phyloP scores from a whole-genome alignment of 2,888 invertebrate genomes.

The Mongoloraphidia duomilia region DNA sequence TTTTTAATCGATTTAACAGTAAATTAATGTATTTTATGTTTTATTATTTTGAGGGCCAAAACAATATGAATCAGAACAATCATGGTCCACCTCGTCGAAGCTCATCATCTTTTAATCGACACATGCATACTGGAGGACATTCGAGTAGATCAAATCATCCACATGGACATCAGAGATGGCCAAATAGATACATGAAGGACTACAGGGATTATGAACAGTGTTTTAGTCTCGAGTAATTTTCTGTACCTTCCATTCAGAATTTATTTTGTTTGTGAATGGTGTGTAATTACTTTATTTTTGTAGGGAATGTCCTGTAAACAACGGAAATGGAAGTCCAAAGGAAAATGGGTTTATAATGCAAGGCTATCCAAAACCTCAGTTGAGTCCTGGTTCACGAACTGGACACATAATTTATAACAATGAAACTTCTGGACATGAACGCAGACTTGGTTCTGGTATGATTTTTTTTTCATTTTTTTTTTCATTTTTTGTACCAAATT shows the following conservation, averaged over 20 bases:
- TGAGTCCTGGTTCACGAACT: conserved; percentile 27
- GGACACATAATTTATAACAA: conserved; percentile 26
- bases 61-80: conserved; percentile 28
- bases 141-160: conserved; percentile 25
- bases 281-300: conserved; percentile 6
- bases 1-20: background rate
- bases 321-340: conserved; percentile 27
- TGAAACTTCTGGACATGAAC: conserved; percentile 24
- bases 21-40: too few relatives aligned
- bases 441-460: background rate
- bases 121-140: conserved; percentile 25
- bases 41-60: too few relatives aligned
- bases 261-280: too few relatives aligned
- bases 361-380: conserved; percentile 29
- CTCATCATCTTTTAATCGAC: conserved; percentile 26
- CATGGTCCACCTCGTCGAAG: conserved; percentile 28
- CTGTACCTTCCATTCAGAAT: background rate
- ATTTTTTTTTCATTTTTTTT: background rate
- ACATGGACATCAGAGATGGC: conserved; percentile 28
- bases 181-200: conserved; percentile 29
- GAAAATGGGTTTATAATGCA: conserved; percentile 25
- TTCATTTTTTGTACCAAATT: background rate
- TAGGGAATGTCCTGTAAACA: conserved; percentile 27
- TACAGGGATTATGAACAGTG: conserved; percentile 29
- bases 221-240: conserved; percentile 26